phyloP scores from a whole-genome alignment of 2,888 invertebrate species.

The Gymnosoma rotundatum region DNA sequence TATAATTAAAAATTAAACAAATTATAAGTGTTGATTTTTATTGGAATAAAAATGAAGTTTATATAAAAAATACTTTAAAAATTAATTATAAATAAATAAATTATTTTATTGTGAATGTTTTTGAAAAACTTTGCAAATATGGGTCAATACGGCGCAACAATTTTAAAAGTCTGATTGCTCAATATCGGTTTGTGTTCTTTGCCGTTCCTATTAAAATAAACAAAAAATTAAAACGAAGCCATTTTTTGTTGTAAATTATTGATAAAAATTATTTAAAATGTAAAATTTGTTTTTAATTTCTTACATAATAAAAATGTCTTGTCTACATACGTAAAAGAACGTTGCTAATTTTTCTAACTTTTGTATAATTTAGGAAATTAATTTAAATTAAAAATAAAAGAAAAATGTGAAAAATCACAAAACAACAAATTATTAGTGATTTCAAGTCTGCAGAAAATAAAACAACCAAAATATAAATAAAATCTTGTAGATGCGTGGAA shows the following conservation, averaged over 20 bases:
- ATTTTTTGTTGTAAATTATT: neutral
- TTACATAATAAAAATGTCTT: constrained; percentile 64
- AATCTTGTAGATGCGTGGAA: constrained; percentile 61
- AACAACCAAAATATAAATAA: constrained; percentile 49
- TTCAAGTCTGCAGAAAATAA: constrained; percentile 25
- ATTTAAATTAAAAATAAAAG: constrained; percentile 38
- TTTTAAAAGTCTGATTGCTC: constrained; percentile 10
- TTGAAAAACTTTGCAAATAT: neutral
- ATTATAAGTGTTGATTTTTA: neutral
- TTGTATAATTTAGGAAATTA: constrained; percentile 55
- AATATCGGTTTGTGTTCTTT: neutral
- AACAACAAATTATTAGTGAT: constrained; percentile 59
- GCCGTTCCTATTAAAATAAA: constrained; percentile 28
- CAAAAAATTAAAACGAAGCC: neutral
- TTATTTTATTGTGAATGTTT: neutral
- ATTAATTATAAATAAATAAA: neutral
- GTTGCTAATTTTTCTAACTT: constrained; percentile 42
- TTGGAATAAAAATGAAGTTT: constrained; percentile 1
- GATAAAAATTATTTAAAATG: constrained; percentile 30
- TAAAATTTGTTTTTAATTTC: constrained; percentile 32
- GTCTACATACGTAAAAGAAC: constrained; percentile 44
- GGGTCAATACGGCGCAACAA: constrained; percentile 21
- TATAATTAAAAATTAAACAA: neutral
- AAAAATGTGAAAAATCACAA: constrained; percentile 38
- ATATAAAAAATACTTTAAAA: constrained; percentile 7